Evolutionary conservation across 2,888 invertebrate species (phyloP), one percentile per base, ranked within the genome.

Genomic region (Acanthosepion pharaonis): DNA sequence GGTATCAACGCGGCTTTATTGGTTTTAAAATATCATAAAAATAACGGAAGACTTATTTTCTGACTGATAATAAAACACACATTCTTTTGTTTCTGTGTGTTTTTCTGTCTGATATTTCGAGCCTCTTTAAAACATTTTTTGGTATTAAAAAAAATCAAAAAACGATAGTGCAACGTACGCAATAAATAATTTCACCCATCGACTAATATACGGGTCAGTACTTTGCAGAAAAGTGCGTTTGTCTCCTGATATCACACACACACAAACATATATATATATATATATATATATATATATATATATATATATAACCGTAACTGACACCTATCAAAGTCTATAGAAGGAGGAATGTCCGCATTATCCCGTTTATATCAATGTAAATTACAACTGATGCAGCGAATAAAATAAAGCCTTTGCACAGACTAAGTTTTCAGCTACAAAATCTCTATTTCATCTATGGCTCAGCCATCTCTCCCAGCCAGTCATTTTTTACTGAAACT

Each of bases 261-360:
- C 23, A 18, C 23, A 59, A 0, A 18, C 18, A 59, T 59, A 18
- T 42, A 59, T 59, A 20, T 59, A 59, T 59, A 59, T 59, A 78
- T n/a, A n/a, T 78, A n/a, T 78, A n/a, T 78, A n/a, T 78, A n/a
- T 78, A 78, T 78, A 78, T 78, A 78, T 78, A 78, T 78, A 78
- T 78, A 78, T 78, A 78, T 78, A n/a, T 78, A 28, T 78, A 18
- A 55, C 4, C 3, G 18, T 18, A 0, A 55, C 20, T 15, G 55
- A 0, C 4, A 15, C 4, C 18, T 55, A 20, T 18, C 42, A 2
- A 42, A 3, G 42, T 53, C 51, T 53, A 11, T 53, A 11, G 3
- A 53, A 6, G 8, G 15, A 53, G 15, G 42, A 42, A 42, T 42
- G 42, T 3, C 42, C 42, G 42, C 3, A 42, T 42, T 42, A 42